Evolutionary conservation across 1,140 invertebrate genomes (phyloP), one percentile per base, ranked within the genome.

Genomic region (Drosophila kepulauana): DNA sequence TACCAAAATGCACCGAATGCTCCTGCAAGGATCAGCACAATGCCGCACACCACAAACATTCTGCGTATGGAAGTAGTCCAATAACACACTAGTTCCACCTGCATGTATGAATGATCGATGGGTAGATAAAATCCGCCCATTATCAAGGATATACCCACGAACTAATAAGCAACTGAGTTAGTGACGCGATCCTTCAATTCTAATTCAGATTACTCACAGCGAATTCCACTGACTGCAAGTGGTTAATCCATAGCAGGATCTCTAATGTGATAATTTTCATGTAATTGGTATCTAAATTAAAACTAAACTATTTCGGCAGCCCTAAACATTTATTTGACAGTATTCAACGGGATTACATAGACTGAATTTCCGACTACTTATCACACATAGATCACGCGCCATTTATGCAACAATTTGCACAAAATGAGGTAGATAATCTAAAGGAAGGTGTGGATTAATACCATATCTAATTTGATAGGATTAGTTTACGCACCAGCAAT

Each of bases 161-260:
- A 5, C 48, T 51, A n/a, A 16, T 11, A 3, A 13, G 4, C 1
- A n/a, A 45, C 6, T 7, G 13, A 15, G 6, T 46, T 46, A 15
- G 15, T n/a, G 5, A 28, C n/a, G 11, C 11, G 4, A 51, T 28
- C 10, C 16, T 28, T 28, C 13, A 8, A 8, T 13, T 16, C 7
- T 16, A 5, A 51, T 25, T 6, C 20, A 25, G 20, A 10, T n/a
- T 51, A 51, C 48, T 51, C 48, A 51, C 48, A 5, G 15, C 48
- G 4, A n/a, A 11, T 28, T 51, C 48, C 20, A 51, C 10, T 6
- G 48, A 10, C 11, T 51, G 48, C 2, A 51, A 2, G 48, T 51
- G 48, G 48, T 51, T 51, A 51, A 51, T 1, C 48, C 48, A 51
- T n/a, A 51, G 5, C 11, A 51, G 48, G 20, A 51, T 1, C 48